Evolutionary conservation across 2,888 invertebrate species (phyloP).

Genomic region (Strigamia maritima): DNA sequence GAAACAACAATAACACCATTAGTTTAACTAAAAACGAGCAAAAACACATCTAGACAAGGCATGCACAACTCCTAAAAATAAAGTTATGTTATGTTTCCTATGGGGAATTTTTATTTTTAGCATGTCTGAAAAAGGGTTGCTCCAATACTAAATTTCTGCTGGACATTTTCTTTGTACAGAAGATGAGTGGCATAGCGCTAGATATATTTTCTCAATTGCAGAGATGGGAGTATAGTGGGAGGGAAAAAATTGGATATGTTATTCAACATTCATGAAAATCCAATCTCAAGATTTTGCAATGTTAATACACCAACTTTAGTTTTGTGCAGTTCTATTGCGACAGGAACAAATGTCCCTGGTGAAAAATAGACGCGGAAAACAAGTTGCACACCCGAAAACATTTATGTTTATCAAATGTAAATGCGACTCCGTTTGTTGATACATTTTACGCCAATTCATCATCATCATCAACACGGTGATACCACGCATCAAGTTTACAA

Average conservation of each 20-base stretch:
- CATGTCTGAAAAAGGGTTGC: not conserved
- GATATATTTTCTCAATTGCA: not conserved
- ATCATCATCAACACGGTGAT: not conserved
- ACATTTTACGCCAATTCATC: not conserved
- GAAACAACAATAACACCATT: not conserved
- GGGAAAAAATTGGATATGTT: not conserved
- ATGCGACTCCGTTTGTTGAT: too few relatives aligned
- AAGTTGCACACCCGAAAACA: not conserved
- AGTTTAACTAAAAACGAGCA: not conserved
- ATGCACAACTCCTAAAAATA: not conserved
- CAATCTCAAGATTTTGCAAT: not conserved
- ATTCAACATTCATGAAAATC: too few relatives aligned
- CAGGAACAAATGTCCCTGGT: not conserved
- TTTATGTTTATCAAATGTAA: not conserved
- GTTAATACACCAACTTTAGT: not conserved
- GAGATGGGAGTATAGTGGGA: not conserved
- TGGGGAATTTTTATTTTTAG: not conserved
- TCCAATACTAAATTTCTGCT: not conserved
- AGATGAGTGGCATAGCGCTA: not conserved
- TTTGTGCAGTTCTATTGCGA: not conserved
- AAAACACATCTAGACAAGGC: not conserved
- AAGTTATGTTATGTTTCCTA: not conserved
- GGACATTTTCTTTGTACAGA: constrained; percentile 1
- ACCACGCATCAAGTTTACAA: not conserved
- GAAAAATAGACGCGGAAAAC: not conserved